phyloP scores from a whole-genome alignment of 2,888 invertebrate genomes.

The Cheilosia impressa region DNA sequence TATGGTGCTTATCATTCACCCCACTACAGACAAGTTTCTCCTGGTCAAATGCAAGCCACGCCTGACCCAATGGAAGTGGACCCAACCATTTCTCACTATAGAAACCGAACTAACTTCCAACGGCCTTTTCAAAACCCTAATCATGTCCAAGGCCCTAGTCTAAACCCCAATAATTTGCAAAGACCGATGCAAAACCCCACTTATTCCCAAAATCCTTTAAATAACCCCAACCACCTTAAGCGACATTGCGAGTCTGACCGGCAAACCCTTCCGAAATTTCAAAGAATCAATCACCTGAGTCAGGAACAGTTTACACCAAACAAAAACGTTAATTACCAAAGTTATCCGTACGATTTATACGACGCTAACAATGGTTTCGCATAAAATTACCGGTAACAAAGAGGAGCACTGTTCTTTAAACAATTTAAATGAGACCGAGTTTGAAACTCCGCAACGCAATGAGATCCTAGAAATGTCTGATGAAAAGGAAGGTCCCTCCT shows the following conservation, averaged over 20 bases:
- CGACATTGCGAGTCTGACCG: constrained; percentile 9
- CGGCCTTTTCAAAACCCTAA: constrained; percentile 4
- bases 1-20: background rate
- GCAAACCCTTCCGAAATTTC: constrained; percentile 21
- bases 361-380: no score
- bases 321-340: no score
- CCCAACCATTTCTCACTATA: constrained; percentile 1
- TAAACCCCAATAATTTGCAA: no score
- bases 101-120: background rate
- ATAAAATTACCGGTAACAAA: no score
- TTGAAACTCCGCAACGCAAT: background rate
- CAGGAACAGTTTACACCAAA: no score
- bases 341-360: no score
- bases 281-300: background rate
- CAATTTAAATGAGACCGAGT: no score
- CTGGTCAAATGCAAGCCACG: background rate
- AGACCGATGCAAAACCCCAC: background rate
- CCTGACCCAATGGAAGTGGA: constrained; percentile 5
- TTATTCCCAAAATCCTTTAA: background rate
- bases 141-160: no score
- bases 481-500: background rate
- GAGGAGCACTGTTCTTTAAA: no score
- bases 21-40: constrained; percentile 4
- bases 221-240: background rate
- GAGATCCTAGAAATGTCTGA: background rate